Evolutionary conservation across 2,113 vertebrate genomes (phyloP).

Genomic region (Daubentonia madagascariensis): DNA sequence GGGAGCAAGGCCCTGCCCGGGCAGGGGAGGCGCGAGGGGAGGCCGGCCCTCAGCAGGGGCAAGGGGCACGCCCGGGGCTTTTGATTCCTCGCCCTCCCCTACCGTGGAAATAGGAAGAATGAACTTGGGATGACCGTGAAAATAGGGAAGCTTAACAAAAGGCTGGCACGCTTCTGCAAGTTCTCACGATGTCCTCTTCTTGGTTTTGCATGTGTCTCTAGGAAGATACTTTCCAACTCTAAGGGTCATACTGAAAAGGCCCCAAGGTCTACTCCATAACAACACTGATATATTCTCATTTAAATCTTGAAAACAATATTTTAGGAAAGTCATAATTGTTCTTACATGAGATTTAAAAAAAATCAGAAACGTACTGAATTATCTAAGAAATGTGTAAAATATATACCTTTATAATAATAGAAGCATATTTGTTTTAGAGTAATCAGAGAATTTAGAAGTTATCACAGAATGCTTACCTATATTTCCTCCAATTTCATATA

Average conservation of each 20-base stretch:
- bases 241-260: background rate
- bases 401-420: background rate
- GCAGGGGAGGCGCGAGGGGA: background rate
- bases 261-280: background rate
- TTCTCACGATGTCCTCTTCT: background rate
- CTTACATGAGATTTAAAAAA: background rate
- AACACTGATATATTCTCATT: background rate
- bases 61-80: accelerated
- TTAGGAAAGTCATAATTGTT: background rate
- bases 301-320: background rate
- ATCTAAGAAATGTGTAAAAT: background rate
- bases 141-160: background rate
- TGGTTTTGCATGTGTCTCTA: background rate
- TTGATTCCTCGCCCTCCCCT: no score
- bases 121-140: background rate
- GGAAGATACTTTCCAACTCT: background rate
- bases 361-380: background rate
- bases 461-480: constrained; percentile 85
- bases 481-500: constrained; percentile 94
- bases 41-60: background rate
- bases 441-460: background rate
- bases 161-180: background rate
- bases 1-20: background rate
- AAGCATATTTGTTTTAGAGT: background rate
- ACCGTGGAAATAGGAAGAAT: background rate